Percentiles rank a stretch among this genome's conserved stretches.
phyloP scores from a whole-genome alignment of 2,888 invertebrate species.

The Liodrosophila aerea region DNA sequence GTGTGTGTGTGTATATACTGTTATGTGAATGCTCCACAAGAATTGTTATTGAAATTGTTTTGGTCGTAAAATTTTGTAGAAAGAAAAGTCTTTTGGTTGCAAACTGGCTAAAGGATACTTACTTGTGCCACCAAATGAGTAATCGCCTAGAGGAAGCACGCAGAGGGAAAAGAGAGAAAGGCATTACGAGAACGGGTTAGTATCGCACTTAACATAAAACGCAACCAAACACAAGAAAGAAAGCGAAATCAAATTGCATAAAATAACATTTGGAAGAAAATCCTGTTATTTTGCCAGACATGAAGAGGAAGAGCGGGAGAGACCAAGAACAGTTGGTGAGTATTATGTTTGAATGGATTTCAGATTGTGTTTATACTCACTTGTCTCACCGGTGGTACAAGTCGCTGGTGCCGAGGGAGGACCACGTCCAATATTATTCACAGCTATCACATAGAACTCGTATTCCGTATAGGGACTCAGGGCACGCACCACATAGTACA shows the following conservation, averaged over 20 bases:
- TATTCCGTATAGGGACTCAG: slow-evolving; percentile 97
- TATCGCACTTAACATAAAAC: slow-evolving; percentile 48
- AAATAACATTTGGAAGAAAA: slow-evolving; percentile 44
- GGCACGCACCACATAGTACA: slow-evolving; percentile 94
- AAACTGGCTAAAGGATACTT: slow-evolving; percentile 81
- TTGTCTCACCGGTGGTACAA: slow-evolving; percentile 98
- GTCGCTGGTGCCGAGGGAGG: slow-evolving; percentile 93
- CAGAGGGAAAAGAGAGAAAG: slow-evolving; percentile 24
- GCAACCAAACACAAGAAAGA: slow-evolving; percentile 24
- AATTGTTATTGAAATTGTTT: slow-evolving; percentile 80
- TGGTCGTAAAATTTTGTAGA: slow-evolving; percentile 59
- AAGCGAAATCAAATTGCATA: slow-evolving; percentile 36
- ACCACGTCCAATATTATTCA: slow-evolving; percentile 96
- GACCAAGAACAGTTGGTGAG: slow-evolving; percentile 37
- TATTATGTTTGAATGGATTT: slow-evolving; percentile 16
- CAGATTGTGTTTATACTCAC: slow-evolving; percentile 84
- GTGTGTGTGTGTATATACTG: slow-evolving; percentile 16
- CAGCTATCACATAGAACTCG: slow-evolving; percentile 97
- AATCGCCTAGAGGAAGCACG: slow-evolving; percentile 85
- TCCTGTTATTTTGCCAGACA: slow-evolving; percentile 24
- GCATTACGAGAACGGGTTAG: slow-evolving; percentile 57
- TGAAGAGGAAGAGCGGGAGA: slow-evolving; percentile 23
- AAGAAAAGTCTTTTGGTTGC: not conserved
- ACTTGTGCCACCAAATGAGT: slow-evolving; percentile 89
- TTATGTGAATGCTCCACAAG: slow-evolving; percentile 52